A percentile compares a stretch with the other conserved stretches of the same genome.
phyloP scores from a whole-genome alignment of 2,113 vertebrate genomes.

The Apaloderma vittatum region DNA sequence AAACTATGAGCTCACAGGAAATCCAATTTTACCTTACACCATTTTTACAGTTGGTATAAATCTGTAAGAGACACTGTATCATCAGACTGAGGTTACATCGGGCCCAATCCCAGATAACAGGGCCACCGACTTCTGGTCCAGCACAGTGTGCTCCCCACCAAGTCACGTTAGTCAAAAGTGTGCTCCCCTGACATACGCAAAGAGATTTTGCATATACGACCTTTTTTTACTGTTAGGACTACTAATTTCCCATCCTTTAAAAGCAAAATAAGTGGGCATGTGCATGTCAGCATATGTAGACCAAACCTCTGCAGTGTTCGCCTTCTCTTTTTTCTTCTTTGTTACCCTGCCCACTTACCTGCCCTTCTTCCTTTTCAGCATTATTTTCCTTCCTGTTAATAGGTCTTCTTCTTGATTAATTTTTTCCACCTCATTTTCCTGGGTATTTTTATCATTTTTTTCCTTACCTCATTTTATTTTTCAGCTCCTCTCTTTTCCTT shows the following conservation, averaged over 20 bases:
- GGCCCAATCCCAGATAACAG: not conserved
- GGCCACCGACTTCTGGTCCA: not conserved
- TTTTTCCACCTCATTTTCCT: not conserved
- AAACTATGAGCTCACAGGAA: not conserved
- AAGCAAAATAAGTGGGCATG: not conserved
- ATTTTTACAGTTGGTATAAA: not conserved
- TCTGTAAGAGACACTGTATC: not conserved
- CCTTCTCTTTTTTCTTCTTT: not conserved
- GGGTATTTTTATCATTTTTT: not conserved
- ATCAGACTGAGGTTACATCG: not conserved
- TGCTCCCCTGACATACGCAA: not conserved
- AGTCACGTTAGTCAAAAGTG: accelerated
- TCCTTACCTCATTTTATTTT: not conserved
- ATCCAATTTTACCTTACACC: not conserved
- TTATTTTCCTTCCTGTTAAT: not conserved
- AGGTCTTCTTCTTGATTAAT: not conserved
- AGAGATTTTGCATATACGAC: not conserved
- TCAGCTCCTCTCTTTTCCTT: not conserved
- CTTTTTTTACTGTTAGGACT: not conserved
- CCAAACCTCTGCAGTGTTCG: not conserved
- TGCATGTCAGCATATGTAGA: not conserved
- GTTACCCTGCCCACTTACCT: not conserved
- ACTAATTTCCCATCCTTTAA: not conserved
- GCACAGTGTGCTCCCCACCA: accelerated
- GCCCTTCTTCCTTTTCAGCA: not conserved